These are phyloP conservation scores for Bujurquina vittata DNA, from an alignment of 2,113 vertebrate species.

Conservation along the genomic window DNA sequence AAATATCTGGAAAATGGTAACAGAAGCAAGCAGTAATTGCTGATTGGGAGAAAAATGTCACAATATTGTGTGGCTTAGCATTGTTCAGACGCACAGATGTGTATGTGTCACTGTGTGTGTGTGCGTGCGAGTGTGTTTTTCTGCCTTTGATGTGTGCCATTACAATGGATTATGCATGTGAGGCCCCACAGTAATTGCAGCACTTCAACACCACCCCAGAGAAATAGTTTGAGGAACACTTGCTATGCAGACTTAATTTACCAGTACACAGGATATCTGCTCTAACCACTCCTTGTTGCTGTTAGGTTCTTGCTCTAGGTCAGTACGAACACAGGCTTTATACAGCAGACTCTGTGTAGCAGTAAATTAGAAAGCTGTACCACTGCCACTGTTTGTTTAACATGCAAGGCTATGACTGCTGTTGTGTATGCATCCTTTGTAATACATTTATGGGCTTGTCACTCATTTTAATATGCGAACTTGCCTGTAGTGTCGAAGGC, in stretches of 20 bases:
- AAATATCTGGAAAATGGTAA: neutral
- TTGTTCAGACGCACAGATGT: neutral
- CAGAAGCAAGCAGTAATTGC: neutral
- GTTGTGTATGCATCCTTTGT: neutral
- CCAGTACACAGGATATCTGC: constrained; percentile 2
- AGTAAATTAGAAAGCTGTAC: constrained; percentile 45
- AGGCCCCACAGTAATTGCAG: neutral
- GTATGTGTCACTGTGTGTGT: neutral
- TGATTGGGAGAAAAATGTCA: neutral
- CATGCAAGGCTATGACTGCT: neutral
- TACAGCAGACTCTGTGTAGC: constrained; percentile 27
- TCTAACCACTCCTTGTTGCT: neutral
- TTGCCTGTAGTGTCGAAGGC: neutral
- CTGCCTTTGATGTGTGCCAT: constrained; percentile 6
- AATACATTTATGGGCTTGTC: constrained; percentile 11
- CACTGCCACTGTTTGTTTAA: neutral
- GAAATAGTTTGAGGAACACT: constrained; percentile 18
- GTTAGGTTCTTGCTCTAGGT: constrained; percentile 15
- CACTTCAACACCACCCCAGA: neutral
- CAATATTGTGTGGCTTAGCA: neutral
- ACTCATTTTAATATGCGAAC: neutral
- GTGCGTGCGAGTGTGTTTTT: neutral
- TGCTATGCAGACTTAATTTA: constrained; percentile 23
- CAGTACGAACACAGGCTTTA: constrained; percentile 7
- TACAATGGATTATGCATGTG: constrained; percentile 8